phyloP scores from a whole-genome alignment of 2,113 vertebrate genomes.

The Corythornis madagascariensis region DNA sequence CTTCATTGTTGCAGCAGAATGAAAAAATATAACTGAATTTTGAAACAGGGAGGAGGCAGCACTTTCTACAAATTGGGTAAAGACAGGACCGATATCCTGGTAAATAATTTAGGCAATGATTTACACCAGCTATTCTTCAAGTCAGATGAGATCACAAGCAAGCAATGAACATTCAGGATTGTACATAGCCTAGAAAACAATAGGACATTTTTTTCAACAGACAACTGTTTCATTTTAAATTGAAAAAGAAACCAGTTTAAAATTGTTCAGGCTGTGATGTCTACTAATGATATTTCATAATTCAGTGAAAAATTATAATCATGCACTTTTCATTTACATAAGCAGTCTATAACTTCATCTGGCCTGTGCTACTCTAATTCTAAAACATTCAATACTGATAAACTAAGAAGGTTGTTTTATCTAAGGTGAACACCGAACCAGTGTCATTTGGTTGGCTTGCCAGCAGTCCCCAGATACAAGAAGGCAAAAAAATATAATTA shows the following conservation, averaged over 20 bases:
- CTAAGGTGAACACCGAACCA: neutral
- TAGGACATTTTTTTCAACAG: neutral
- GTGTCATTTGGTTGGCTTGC: neutral
- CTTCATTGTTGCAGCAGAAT: neutral
- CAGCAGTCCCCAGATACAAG: neutral
- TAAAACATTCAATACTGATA: neutral
- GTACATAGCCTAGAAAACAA: neutral
- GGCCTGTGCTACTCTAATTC: neutral
- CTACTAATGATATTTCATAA: constrained; percentile 17
- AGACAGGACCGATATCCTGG: neutral
- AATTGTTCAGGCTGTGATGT: neutral
- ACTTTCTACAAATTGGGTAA: neutral
- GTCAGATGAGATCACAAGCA: neutral
- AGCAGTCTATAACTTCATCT: neutral
- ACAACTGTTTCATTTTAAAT: constrained; percentile 30
- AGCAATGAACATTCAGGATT: neutral
- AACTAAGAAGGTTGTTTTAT: neutral
- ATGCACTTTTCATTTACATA: neutral
- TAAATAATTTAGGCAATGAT: neutral
- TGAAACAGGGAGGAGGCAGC: neutral
- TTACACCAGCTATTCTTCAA: neutral
- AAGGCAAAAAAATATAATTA: neutral
- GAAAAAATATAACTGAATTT: neutral
- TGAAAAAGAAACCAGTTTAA: neutral
- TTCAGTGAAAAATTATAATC: constrained; percentile 1